Percentiles rank a stretch among this genome's conserved stretches.
These are phyloP conservation scores for Luidia sarsii DNA, from an alignment of 53 echinoderm and acorn worm species.

Conservation along the genomic window DNA sequence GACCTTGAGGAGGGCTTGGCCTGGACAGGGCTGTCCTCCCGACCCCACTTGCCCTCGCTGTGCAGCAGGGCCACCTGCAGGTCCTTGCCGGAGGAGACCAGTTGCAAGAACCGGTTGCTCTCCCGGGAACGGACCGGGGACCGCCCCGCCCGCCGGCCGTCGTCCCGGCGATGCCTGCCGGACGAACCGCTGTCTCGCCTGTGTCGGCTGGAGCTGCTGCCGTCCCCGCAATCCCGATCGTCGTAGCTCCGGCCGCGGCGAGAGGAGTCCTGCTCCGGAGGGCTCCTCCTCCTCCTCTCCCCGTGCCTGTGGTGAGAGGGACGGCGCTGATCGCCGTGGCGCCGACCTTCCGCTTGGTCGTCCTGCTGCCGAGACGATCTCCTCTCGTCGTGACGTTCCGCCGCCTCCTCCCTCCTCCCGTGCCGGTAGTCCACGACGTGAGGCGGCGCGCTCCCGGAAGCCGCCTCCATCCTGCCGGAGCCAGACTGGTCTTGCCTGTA, in stretches of 20 bases:
- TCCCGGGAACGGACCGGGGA: constrained; percentile 55
- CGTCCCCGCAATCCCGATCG: constrained; percentile 10
- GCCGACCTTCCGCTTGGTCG: constrained; percentile 8
- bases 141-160: neutral
- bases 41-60: constrained; percentile 46
- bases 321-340: neutral
- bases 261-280: too few relatives aligned
- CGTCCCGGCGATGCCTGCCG: neutral
- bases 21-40: constrained; percentile 11
- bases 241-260: neutral
- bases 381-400: constrained; percentile 3
- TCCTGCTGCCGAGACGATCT: neutral
- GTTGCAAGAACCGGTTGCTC: constrained; percentile 61
- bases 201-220: constrained; percentile 5
- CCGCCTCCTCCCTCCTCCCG: constrained; percentile 13
- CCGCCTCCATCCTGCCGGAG: neutral
- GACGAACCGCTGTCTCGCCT: neutral
- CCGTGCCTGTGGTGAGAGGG: constrained; percentile 5
- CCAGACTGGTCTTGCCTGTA: neutral
- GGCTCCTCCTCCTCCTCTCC: too few relatives aligned
- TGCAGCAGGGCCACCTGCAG: constrained; percentile 32
- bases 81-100: constrained; percentile 36
- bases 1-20: constrained; percentile 4
- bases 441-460: neutral
- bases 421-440: constrained; percentile 35